These are phyloP conservation scores for Temnothorax rugatulus DNA, from an alignment of 2,888 invertebrate genomes.

Conservation along the genomic window DNA sequence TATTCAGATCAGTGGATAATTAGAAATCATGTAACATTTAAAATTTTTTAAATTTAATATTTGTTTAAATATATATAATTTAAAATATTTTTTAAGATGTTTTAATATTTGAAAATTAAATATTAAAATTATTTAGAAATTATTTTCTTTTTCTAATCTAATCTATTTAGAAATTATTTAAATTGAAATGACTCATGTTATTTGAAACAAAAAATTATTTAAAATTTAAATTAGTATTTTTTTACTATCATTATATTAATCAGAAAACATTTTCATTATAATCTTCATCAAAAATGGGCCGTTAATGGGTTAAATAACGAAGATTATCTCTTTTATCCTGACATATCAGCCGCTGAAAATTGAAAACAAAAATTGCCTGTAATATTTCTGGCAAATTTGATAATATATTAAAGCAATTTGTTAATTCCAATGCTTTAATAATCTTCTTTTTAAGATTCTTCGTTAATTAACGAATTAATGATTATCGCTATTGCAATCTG, in stretches of 20 bases:
- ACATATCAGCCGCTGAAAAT: conserved; percentile 32
- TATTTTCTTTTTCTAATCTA: too few relatives aligned
- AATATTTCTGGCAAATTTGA: conserved; percentile 11
- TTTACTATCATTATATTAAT: conserved; percentile 10
- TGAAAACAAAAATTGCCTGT: conserved; percentile 23
- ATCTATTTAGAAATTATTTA: not conserved
- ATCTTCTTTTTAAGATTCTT: not conserved
- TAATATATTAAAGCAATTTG: not conserved
- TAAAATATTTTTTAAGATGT: not conserved
- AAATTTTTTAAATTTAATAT: conserved; percentile 2
- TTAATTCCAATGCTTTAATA: conserved; percentile 3
- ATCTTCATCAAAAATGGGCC: not conserved
- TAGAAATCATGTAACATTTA: not conserved
- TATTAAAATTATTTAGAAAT: conserved; percentile 1
- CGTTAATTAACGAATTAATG: conserved; percentile 5
- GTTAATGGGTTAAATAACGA: conserved; percentile 41
- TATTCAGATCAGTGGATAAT: not conserved
- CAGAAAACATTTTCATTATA: not conserved
- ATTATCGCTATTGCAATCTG: not conserved
- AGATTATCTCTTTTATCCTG: conserved; percentile 10
- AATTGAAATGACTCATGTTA: not conserved
- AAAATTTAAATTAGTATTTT: not conserved
- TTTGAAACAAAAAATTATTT: not conserved
- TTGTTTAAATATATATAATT: not conserved
- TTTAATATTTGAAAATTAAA: not conserved